phyloP scores from a whole-genome alignment of 1,140 invertebrate species.

The Harpegnathos saltator region DNA sequence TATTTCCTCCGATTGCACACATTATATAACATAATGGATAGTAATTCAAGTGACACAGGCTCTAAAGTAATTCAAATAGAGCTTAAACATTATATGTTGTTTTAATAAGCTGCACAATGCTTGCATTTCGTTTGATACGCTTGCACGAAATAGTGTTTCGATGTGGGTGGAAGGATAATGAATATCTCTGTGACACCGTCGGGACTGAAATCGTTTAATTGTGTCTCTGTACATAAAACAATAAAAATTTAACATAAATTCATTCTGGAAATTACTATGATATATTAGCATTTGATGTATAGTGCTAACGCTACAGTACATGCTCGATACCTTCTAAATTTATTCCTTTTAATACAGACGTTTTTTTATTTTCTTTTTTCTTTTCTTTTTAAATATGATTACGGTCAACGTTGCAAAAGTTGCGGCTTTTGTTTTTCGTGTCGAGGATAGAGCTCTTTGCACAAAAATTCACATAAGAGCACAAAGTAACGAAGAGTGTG shows the following conservation, averaged over 20 bases:
- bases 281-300: constrained; percentile 84
- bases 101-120: too few species aligned
- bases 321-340: constrained; percentile 81
- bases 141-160: too few species aligned
- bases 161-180: background rate
- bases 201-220: constrained; percentile 84
- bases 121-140: too few species aligned
- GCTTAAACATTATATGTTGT: too few species aligned
- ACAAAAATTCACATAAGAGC: constrained; percentile 38
- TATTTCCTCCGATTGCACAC: too few species aligned
- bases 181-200: constrained; percentile 44
- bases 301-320: constrained; percentile 82
- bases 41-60: too few species aligned
- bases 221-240: constrained; percentile 85
- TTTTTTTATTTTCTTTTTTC: constrained; percentile 64
- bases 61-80: too few species aligned
- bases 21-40: too few species aligned
- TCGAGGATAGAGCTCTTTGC: background rate
- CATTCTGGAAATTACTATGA: constrained; percentile 82
- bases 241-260: constrained; percentile 83
- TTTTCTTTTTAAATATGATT: constrained; percentile 73
- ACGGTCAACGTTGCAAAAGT: constrained; percentile 79
- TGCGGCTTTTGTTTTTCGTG: constrained; percentile 10
- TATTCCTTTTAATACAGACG: constrained; percentile 74
- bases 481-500: constrained; percentile 6